Base-by-base conservation (phyloP, 2,113 vertebrate species). In the Tachuris rubrigastra region DNA sequence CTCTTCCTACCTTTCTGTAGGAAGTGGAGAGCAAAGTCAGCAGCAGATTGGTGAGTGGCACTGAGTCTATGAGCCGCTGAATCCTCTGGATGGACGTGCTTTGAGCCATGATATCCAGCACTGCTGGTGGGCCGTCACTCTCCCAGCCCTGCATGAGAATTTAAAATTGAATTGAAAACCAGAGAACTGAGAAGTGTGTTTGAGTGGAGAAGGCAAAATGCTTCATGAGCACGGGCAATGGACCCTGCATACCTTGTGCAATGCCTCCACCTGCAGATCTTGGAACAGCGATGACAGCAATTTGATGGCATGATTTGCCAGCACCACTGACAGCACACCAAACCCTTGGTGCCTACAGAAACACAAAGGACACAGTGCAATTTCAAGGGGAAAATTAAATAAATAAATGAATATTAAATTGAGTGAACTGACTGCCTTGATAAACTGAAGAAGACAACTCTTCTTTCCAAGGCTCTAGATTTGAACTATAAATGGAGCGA, bases 41-140 rank as follows among this genome's bases (percentile, higher is more conserved):
- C 41, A 99, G 98, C 62, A 99, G 97, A 95, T 99, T 99, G 12
- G 99, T 99, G 94, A 99, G 98, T 1, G 99, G 99, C 55, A 99
- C 99, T 12, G 99, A 99, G 96, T 99, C 99, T 4, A 99, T 99
- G 83, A 99, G 98, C 55, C 99, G 97, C 85, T 99, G 99, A 80
- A 99, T 99, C 73, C 99, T 98, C 98, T 99, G 99, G 94, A 99
- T 99, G 52, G 99, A 99, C 1, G 99, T 99, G 96, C 99, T 99
- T 95, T 99, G 99, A 71, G 99, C 99, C 99, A 99, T 99, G 94
- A 99, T 97, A 96, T 98, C 99, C 85, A 99, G 98, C 95, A 99
- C 99, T 11, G 99, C 99, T n/a, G 99, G 99, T 1, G 99, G 99
- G 3, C 99, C 99, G 2, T 99, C 99, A 3, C 98, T 98, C 67